Percentiles rank a stretch among this genome's conserved stretches.
These are phyloP conservation scores for Agrilus planipennis DNA, from an alignment of 1,140 invertebrate species.

Conservation along the genomic window DNA sequence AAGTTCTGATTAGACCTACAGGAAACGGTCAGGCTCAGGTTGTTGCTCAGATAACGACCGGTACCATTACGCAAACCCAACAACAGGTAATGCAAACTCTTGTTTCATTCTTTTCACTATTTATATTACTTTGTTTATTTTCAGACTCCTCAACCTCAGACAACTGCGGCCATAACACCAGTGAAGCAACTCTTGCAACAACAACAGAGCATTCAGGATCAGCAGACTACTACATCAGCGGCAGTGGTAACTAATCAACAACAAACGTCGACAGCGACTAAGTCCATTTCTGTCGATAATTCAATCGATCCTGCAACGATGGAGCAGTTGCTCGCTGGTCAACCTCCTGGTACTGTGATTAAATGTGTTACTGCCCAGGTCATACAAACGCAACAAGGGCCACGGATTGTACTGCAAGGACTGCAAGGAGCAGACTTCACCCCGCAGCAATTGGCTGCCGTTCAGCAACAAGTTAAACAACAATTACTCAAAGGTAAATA, in stretches of 20 bases:
- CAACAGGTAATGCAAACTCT: conserved; percentile 5
- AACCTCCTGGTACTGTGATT: conserved; percentile 74
- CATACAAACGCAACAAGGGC: conserved; percentile 69
- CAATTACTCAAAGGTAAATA: conserved; percentile 68
- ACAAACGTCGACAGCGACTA: conserved; percentile 7
- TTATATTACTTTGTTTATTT: too few species aligned
- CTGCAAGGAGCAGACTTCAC: conserved; percentile 70
- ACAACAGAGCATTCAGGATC: conserved; percentile 9
- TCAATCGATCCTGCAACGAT: conserved; percentile 41
- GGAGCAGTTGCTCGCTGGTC: conserved; percentile 58
- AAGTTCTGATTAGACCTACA: conserved; percentile 60
- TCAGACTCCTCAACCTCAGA: conserved; percentile 2
- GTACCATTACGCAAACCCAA: conserved; percentile 14
- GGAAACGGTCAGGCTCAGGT: conserved; percentile 61
- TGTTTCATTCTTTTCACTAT: too few species aligned
- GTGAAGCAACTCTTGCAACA: conserved; percentile 18
- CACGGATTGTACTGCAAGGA: conserved; percentile 72
- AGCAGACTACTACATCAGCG: conserved; percentile 1
- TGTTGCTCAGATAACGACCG: conserved; percentile 48
- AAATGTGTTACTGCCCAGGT: conserved; percentile 74
- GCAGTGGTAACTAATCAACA: conserved; percentile 5
- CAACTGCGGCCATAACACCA: conserved; percentile 6
- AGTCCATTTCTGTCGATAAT: conserved; percentile 12
- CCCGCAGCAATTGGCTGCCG: conserved; percentile 61
- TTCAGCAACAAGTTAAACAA: conserved; percentile 80